These are phyloP conservation scores for Tromatobia lineatoria DNA, from an alignment of 2,888 invertebrate genomes.

Conservation along the genomic window DNA sequence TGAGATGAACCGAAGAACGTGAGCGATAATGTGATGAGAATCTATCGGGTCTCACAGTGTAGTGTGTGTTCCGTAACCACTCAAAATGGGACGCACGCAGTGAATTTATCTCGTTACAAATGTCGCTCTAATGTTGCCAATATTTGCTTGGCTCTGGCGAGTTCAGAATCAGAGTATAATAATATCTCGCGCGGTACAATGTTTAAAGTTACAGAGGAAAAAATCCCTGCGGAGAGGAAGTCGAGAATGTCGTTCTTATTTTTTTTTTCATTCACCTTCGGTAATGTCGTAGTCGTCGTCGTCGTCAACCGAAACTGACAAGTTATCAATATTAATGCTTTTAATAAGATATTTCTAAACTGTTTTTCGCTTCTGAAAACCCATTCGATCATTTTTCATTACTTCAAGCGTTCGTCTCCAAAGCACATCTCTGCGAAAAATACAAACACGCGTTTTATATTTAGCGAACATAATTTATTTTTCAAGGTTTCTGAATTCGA, in stretches of 20 bases:
- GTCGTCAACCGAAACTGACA: background rate
- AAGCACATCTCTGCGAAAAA: background rate
- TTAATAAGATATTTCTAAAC: background rate
- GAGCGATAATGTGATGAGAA: background rate
- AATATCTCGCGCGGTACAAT: conserved; percentile 1
- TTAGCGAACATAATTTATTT: conserved; percentile 1
- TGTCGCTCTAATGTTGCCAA: conserved; percentile 28
- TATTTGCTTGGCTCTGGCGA: conserved; percentile 5
- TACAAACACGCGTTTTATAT: conserved; percentile 1
- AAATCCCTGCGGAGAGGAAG: conserved; percentile 10
- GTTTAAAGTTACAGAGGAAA: background rate
- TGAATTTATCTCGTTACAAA: conserved; percentile 30
- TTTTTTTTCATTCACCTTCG: background rate
- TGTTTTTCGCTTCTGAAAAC: background rate
- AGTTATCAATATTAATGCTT: background rate
- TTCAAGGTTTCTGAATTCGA: background rate
- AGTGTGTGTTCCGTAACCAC: background rate
- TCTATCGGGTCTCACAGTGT: background rate
- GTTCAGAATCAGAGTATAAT: conserved; percentile 2
- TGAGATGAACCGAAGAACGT: background rate
- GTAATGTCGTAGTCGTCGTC: background rate
- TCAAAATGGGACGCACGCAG: conserved; percentile 28
- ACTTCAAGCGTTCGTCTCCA: background rate
- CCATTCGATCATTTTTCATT: background rate
- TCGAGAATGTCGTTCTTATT: background rate